A percentile compares a stretch with the other conserved stretches of the same genome.
phyloP scores from a whole-genome alignment of 2,888 invertebrate species.

The Volucella bombylans region DNA sequence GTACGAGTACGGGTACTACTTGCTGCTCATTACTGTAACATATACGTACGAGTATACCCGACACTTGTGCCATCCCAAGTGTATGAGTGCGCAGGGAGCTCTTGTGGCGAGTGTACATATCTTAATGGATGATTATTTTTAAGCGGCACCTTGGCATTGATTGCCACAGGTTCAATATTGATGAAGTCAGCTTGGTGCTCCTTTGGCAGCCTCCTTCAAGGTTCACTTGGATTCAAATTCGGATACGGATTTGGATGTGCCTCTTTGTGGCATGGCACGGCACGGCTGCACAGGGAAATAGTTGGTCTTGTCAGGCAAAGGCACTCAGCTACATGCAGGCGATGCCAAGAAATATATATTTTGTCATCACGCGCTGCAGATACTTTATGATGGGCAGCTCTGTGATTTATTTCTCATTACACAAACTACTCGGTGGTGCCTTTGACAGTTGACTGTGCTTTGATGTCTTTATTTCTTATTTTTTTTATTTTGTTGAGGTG shows the following conservation, averaged over 20 bases:
- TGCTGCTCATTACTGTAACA: too few relatives aligned
- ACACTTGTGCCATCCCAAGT: too few relatives aligned
- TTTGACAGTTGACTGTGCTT: slow-evolving; percentile 52
- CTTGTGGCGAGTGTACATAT: slow-evolving; percentile 16
- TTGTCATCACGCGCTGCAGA: slow-evolving; percentile 47
- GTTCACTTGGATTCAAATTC: slow-evolving; percentile 57
- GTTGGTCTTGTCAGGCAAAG: slow-evolving; percentile 18
- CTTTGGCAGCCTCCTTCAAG: slow-evolving; percentile 69
- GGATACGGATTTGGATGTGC: not conserved
- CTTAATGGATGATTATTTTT: slow-evolving; percentile 69
- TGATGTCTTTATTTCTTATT: slow-evolving; percentile 44
- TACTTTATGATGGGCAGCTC: slow-evolving; percentile 40
- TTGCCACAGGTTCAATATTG: slow-evolving; percentile 73
- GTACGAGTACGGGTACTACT: not conserved
- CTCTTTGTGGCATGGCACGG: not conserved
- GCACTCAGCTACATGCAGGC: slow-evolving; percentile 20
- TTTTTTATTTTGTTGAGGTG: not conserved
- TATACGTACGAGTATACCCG: too few relatives aligned
- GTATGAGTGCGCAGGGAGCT: not conserved
- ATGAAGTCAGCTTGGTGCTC: slow-evolving; percentile 50
- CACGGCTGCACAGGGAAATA: slow-evolving; percentile 18
- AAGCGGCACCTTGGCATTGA: slow-evolving; percentile 74
- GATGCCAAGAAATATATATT: slow-evolving; percentile 60
- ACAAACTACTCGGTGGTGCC: slow-evolving; percentile 43
- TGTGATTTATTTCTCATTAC: slow-evolving; percentile 61